Evolutionary conservation across 1,140 invertebrate species (phyloP).

Genomic region (Drosophila kanapiae): DNA sequence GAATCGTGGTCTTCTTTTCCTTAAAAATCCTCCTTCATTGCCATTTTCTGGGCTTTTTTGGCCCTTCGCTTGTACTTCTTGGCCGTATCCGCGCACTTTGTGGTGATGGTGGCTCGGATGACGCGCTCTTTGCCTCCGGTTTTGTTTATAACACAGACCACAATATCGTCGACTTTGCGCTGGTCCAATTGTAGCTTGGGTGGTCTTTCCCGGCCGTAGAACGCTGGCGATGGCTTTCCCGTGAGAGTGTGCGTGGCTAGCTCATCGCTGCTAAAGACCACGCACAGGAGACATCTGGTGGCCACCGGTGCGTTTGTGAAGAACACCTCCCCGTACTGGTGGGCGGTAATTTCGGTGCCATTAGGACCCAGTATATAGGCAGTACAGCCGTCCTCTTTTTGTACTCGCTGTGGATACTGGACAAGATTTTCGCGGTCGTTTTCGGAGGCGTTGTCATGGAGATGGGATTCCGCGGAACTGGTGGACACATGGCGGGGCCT

Average conservation of each 20-base stretch:
- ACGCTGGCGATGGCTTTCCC: conserved; percentile 84
- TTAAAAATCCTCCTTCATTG: conserved; percentile 12
- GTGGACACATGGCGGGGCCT: conserved; percentile 42
- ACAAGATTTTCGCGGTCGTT: conserved; percentile 1
- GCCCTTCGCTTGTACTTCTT: conserved; percentile 86
- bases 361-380: conserved; percentile 76
- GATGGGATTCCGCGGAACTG: conserved; percentile 48
- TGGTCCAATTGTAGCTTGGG: conserved; percentile 78
- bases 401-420: conserved; percentile 50
- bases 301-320: conserved; percentile 78
- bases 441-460: conserved; percentile 2
- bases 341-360: conserved; percentile 68
- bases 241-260: conserved; percentile 85
- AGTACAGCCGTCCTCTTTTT: conserved; percentile 26
- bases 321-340: conserved; percentile 65
- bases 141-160: conserved; percentile 68
- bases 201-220: conserved; percentile 71
- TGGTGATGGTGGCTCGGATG: conserved; percentile 86
- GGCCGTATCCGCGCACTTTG: conserved; percentile 87
- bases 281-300: conserved; percentile 76
- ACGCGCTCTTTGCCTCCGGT: conserved; percentile 72
- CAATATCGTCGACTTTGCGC: conserved; percentile 79
- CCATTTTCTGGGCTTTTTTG: conserved; percentile 38
- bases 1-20: background rate
- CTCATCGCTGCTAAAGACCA: conserved; percentile 75